These are phyloP conservation scores for Penelope pileata DNA, from an alignment of 2,113 vertebrate species.

Conservation along the genomic window DNA sequence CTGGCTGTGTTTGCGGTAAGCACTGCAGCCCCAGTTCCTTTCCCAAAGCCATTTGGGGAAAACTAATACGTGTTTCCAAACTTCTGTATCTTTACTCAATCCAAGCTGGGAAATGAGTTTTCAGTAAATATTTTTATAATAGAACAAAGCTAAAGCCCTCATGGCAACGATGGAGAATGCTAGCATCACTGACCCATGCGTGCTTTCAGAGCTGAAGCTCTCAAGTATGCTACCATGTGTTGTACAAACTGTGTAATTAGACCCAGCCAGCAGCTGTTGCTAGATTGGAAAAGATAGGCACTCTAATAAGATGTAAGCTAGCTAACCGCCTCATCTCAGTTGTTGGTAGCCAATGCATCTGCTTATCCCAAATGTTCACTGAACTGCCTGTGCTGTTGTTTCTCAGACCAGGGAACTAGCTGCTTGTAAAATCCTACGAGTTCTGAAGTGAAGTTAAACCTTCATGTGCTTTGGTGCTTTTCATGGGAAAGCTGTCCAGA, in stretches of 20 bases:
- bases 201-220: background rate
- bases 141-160: background rate
- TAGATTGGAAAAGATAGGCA: background rate
- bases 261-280: constrained; percentile 1
- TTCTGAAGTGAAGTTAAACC: background rate
- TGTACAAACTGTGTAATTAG: background rate
- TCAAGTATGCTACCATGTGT: background rate
- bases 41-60: background rate
- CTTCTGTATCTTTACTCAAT: background rate
- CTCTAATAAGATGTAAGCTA: background rate
- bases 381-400: background rate
- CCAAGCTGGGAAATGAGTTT: background rate
- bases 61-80: background rate
- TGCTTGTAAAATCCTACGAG: background rate
- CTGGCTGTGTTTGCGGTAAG: background rate
- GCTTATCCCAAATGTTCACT: background rate
- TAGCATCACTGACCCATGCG: background rate
- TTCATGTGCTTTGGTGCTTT: background rate
- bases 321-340: background rate
- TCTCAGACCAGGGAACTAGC: background rate
- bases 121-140: background rate
- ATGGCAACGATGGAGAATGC: background rate
- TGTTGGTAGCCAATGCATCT: background rate
- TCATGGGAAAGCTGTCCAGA: background rate
- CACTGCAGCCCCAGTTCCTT: background rate